Evolutionary conservation across 1,140 invertebrate species (phyloP), one percentile per base, ranked within the genome.

Genomic region (Aplysia californica): DNA sequence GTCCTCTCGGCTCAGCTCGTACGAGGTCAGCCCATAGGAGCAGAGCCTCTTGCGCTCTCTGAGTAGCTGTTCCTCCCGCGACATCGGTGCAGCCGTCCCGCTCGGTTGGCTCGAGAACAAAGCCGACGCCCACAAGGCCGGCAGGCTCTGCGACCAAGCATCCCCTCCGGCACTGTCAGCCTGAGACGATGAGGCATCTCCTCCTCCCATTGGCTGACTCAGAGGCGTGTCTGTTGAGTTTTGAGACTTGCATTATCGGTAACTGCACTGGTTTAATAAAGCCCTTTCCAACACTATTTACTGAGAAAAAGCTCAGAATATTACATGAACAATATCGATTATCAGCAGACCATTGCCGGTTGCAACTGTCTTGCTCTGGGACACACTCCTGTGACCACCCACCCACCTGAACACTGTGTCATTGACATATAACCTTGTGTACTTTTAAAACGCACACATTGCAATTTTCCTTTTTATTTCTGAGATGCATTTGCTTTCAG

Each of bases 11-110:
- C 97, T 95, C 58, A 97, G 90, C 86, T 98, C 96, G 86, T 97
- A 99, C 18, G 95, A 95, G 2, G 96, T 97, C 64, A 99, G 97
- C 26, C 97, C 97, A 93, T 95, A 97, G 0, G 95, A 95, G 0
- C 95, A 93, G 15, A 97, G 92, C 90, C 90, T 91, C 77, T 97
- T 97, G 68, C 97, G 91, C 87, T 99, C 97, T 91, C 95, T 94
- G 70, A 97, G 90, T 61, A 98, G 87, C 87, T 97, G 96, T 87
- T 97, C 96, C 89, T 98, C 97, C 76, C 94, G 95, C 31, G 86
- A 90, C 61, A 93, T 92, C 71, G 92, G 92, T 81, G 91, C 93
- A 81, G 72, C 58, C 83, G 78, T 73, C 74, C 91, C 87, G 23
- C 91, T 90, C 86, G 91, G 92, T 80, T 94, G 93, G 89, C 31